These are phyloP conservation scores for Stenolophus ochropezus DNA, from an alignment of 2,888 invertebrate species.

Conservation along the genomic window DNA sequence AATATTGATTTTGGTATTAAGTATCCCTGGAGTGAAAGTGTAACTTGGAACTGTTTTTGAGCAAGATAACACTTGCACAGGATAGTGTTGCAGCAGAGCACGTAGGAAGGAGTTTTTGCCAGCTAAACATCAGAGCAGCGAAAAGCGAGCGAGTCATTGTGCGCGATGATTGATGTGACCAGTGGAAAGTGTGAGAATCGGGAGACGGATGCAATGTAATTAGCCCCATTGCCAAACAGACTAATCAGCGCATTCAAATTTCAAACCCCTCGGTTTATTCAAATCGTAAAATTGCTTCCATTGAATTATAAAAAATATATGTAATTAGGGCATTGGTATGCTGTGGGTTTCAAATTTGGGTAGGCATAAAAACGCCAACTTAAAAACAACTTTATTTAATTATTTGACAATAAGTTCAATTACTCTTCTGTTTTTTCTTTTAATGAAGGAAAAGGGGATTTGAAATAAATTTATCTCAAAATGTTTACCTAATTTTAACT, in stretches of 20 bases:
- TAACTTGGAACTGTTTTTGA: not conserved
- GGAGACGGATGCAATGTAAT: conserved; percentile 26
- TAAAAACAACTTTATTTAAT: no score
- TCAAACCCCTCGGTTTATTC: not conserved
- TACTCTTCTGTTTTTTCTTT: no score
- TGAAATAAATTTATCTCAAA: no score
- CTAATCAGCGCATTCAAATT: not conserved
- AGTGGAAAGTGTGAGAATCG: conserved; percentile 27
- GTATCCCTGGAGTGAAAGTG: not conserved
- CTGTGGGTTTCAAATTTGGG: no score
- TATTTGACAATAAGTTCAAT: no score
- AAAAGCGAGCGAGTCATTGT: conserved; percentile 23
- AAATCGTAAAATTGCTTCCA: no score
- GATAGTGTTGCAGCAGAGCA: not conserved
- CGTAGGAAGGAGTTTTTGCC: conserved; percentile 21
- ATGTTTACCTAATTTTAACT: no score
- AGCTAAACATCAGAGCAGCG: not conserved
- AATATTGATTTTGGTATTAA: not conserved
- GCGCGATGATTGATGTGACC: conserved; percentile 22
- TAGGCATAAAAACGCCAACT: no score
- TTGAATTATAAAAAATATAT: no score
- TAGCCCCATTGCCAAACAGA: not conserved
- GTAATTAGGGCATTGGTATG: no score
- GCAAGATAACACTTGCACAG: not conserved
- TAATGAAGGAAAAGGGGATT: no score